Percentiles rank a stretch among this genome's conserved stretches.
These are phyloP conservation scores for Melanostoma scalare DNA, from an alignment of 2,888 invertebrate genomes.

Conservation along the genomic window DNA sequence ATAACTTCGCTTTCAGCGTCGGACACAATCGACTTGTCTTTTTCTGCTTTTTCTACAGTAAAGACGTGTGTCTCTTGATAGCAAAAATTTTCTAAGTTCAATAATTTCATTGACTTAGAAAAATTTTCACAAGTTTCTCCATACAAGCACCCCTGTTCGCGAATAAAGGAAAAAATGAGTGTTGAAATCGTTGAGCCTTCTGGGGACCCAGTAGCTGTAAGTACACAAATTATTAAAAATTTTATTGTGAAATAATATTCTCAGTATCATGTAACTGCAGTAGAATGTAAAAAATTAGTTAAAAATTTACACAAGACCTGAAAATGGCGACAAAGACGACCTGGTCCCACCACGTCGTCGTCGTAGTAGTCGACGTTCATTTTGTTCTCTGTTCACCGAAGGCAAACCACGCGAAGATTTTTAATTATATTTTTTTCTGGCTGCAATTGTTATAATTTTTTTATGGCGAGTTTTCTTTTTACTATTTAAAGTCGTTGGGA, in stretches of 20 bases:
- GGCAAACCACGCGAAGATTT: constrained; percentile 67
- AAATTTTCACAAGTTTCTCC: constrained; percentile 65
- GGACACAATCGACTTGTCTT: constrained; percentile 76
- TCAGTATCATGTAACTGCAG: constrained; percentile 40
- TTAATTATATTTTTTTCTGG: constrained; percentile 14
- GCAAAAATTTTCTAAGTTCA: constrained; percentile 77
- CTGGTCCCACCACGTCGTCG: constrained; percentile 45
- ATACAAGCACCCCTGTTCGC: background rate
- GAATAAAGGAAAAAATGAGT: constrained; percentile 59
- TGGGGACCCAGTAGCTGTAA: constrained; percentile 61
- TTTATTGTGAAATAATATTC: constrained; percentile 10
- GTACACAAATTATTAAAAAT: constrained; percentile 53
- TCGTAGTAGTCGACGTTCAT: constrained; percentile 60
- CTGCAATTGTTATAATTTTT: constrained; percentile 5
- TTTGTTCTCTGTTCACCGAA: constrained; percentile 66
- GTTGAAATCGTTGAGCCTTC: constrained; percentile 51
- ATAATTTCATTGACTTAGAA: constrained; percentile 75
- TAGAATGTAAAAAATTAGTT: constrained; percentile 42
- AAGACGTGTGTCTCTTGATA: constrained; percentile 71
- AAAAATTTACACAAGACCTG: constrained; percentile 64
- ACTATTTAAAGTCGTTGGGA: background rate
- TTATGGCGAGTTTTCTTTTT: constrained; percentile 10
- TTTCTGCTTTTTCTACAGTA: constrained; percentile 75
- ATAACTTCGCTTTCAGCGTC: constrained; percentile 66
- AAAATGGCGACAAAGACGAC: constrained; percentile 71